Evolutionary conservation across 2,113 vertebrate species (phyloP).

Genomic region (Daphoenositta chrysoptera): DNA sequence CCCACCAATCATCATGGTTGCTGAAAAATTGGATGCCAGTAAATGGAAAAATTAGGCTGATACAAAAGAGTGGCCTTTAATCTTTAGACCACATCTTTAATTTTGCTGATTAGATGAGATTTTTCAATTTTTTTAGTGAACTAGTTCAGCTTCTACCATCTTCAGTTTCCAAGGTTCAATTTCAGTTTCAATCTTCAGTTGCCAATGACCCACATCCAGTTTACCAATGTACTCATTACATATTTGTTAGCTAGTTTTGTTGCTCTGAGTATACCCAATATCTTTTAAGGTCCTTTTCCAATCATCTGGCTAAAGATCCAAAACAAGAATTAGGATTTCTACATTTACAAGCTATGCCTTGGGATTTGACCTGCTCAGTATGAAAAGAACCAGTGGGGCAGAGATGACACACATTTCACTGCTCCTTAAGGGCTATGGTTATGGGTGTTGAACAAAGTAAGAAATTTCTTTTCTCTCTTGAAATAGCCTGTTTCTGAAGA

Average conservation of each 20-base stretch:
- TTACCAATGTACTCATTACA: not conserved
- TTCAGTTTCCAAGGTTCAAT: not conserved
- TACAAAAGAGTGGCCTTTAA: not conserved
- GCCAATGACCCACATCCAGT: not conserved
- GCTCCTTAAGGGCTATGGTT: not conserved
- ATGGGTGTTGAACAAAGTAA: not conserved
- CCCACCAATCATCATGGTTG: not conserved
- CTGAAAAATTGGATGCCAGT: not conserved
- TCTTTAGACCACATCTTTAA: not conserved
- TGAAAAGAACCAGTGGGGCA: not conserved
- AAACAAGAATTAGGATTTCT: not conserved
- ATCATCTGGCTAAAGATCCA: not conserved
- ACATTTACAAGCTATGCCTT: not conserved
- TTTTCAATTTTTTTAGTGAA: not conserved
- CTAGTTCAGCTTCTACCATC: not conserved
- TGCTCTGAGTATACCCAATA: not conserved
- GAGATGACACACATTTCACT: not conserved
- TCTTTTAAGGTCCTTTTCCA: not conserved
- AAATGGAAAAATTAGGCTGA: not conserved
- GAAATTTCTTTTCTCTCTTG: slow-evolving; percentile 30
- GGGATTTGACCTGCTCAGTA: not conserved
- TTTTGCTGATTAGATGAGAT: not conserved
- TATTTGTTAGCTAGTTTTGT: not conserved
- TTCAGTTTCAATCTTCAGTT: not conserved
- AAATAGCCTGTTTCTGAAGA: slow-evolving; percentile 23